Conservation (phyloP, 2,888 invertebrate genomes). For the Neoitamus cyanurus region DNA sequence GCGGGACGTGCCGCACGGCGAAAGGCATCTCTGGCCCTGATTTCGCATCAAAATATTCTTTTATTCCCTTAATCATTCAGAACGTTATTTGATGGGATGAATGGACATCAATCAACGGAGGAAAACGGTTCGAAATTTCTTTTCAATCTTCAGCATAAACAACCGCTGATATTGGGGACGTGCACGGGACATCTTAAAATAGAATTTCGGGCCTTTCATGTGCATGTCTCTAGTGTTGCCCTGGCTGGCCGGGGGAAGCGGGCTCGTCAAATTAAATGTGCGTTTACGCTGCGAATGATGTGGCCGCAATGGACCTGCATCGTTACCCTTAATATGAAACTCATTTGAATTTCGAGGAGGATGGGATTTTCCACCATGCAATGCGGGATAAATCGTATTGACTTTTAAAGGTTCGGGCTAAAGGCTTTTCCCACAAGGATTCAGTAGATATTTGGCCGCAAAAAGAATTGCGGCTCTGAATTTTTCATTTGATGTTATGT, state of each 20-base stretch:
- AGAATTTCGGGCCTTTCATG: not conserved
- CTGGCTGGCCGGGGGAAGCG: not conserved
- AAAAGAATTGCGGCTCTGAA: too few species aligned
- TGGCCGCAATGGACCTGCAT: not conserved
- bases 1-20: not conserved
- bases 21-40: not conserved
- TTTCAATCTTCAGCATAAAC: conserved; percentile 22
- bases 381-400: not conserved
- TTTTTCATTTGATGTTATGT: too few species aligned
- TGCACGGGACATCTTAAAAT: conserved; percentile 9
- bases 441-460: too few species aligned
- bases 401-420: too few species aligned
- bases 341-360: not conserved
- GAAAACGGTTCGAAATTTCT: conserved; percentile 28
- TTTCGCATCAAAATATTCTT: conserved; percentile 39
- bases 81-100: conserved; percentile 29
- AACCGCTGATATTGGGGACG: not conserved
- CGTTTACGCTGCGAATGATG: not conserved
- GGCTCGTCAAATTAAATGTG: not conserved
- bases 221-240: not conserved
- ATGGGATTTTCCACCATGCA: not conserved
- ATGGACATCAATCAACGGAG: conserved; percentile 24
- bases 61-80: conserved; percentile 31
- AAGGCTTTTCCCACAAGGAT: too few species aligned
- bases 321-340: not conserved